Conservation (phyloP, 2,113 vertebrate species). For the Lagopus muta region DNA sequence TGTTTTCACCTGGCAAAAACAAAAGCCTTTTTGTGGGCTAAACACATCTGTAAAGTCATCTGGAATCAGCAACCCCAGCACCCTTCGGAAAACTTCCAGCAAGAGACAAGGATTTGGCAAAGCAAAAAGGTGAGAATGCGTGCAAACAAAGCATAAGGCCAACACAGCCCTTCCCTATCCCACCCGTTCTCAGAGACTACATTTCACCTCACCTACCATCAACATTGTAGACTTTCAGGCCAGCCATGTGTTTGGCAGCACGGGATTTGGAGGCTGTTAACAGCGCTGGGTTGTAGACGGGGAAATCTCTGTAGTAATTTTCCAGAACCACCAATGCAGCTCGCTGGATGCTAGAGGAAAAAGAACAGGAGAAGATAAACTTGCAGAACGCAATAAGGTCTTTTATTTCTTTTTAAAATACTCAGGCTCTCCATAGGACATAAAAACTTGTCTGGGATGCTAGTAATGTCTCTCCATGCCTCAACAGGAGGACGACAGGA, state of each 20-base stretch:
- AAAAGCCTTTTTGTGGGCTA: slow-evolving; percentile 18
- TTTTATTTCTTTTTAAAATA: not conserved
- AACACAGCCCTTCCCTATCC: slow-evolving; percentile 19
- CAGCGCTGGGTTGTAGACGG: slow-evolving; percentile 90
- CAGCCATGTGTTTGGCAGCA: slow-evolving; percentile 90
- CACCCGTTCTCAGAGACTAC: not conserved
- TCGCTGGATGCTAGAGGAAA: slow-evolving; percentile 86
- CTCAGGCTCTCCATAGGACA: not conserved
- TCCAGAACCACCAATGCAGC: slow-evolving; percentile 93
- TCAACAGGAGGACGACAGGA: not conserved
- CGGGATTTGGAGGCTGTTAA: slow-evolving; percentile 89
- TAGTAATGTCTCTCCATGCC: not conserved
- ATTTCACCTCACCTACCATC: slow-evolving; percentile 84
- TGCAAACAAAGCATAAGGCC: slow-evolving; percentile 40
- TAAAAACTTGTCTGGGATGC: not conserved
- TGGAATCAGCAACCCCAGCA: not conserved
- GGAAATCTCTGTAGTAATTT: slow-evolving; percentile 95
- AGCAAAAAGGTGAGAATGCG: slow-evolving; percentile 44
- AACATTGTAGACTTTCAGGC: slow-evolving; percentile 93
- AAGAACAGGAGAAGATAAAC: not conserved
- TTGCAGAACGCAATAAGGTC: not conserved
- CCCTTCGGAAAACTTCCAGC: slow-evolving; percentile 31
- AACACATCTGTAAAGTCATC: slow-evolving; percentile 29
- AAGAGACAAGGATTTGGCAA: slow-evolving; percentile 53
- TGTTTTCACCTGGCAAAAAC: slow-evolving; percentile 7